phyloP scores from a whole-genome alignment of 2,888 invertebrate species.

The Polyploca ridens region DNA sequence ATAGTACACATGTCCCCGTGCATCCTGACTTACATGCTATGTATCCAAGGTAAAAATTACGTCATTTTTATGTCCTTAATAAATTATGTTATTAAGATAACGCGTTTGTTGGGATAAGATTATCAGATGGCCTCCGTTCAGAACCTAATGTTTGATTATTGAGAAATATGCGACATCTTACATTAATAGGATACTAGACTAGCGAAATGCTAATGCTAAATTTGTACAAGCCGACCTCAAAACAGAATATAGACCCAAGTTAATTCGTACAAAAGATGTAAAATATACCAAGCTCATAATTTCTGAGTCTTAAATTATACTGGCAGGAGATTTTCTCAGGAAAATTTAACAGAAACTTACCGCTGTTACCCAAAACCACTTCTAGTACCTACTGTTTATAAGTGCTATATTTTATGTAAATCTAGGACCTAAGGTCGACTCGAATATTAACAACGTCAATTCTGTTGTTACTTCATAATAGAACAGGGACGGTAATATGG shows the following conservation, averaged over 20 bases:
- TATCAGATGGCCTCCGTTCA: too few species aligned
- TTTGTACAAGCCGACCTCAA: not conserved
- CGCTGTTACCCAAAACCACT: constrained; percentile 9
- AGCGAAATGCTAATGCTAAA: not conserved
- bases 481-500: constrained; percentile 1
- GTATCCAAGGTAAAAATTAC: constrained; percentile 66
- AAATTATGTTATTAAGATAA: too few species aligned
- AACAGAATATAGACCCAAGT: not conserved
- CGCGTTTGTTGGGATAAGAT: too few species aligned
- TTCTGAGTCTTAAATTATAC: not conserved
- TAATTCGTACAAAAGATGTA: not conserved
- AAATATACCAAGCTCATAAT: not conserved
- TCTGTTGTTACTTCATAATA: constrained; percentile 18
- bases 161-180: not conserved
- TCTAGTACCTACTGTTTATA: constrained; percentile 21
- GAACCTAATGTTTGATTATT: not conserved
- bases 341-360: not conserved
- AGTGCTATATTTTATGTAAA: constrained; percentile 38
- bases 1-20: constrained; percentile 65
- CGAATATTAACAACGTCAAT: constrained; percentile 20
- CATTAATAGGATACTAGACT: not conserved
- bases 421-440: constrained; percentile 25
- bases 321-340: not conserved
- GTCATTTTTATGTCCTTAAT: not conserved
- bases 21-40: constrained; percentile 71